phyloP scores from a whole-genome alignment of 1,140 invertebrate species.

The Cydia amplana region DNA sequence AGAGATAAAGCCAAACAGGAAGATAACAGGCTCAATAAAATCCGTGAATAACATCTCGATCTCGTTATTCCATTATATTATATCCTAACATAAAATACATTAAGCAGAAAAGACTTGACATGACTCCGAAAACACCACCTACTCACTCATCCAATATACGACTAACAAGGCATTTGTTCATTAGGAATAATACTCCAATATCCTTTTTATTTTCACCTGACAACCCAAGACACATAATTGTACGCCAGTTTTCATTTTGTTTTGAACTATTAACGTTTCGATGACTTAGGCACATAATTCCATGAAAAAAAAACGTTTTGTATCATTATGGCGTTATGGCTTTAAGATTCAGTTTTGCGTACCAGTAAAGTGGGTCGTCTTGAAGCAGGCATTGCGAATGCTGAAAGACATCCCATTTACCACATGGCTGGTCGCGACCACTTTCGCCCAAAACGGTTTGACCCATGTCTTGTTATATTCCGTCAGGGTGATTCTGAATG shows the following conservation, averaged over 20 bases:
- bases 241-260: neutral
- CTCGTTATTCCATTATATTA: neutral
- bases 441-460: neutral
- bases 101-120: neutral
- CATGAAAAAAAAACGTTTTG: neutral
- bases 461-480: conserved; percentile 9
- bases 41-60: too few species aligned
- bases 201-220: neutral
- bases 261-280: neutral
- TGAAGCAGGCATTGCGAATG: conserved; percentile 7
- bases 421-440: neutral
- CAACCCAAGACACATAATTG: neutral
- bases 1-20: neutral
- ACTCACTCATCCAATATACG: neutral
- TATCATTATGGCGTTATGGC: neutral
- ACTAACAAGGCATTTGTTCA: neutral
- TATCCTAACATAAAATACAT: neutral
- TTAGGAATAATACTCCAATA: neutral
- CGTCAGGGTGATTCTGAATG: neutral
- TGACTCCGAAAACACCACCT: too few species aligned
- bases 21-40: too few species aligned
- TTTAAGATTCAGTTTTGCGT: conserved; percentile 6
- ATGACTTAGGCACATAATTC: neutral
- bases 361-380: neutral
- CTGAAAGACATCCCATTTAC: conserved; percentile 13